Base-by-base conservation (phyloP, 2,888 invertebrate genomes). In the Slavum lentiscoides region DNA sequence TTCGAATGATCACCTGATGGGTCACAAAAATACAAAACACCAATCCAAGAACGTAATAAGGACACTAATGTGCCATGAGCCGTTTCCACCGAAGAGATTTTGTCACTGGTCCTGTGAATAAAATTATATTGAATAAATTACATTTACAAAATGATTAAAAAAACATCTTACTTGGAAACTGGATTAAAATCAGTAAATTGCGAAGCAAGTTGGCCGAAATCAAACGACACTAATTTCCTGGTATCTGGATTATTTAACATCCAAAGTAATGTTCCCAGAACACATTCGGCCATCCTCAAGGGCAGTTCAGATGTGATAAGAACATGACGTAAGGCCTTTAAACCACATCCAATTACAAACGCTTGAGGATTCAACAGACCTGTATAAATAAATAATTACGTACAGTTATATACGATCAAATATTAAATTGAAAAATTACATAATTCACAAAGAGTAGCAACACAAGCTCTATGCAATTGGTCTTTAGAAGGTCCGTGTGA, bases 11-110 rank as follows among this genome's bases (percentile, higher is more conserved):
- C 75, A 69, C 76, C 61, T 21, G 76, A 67, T 59, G 94, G 94
- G 87, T 93, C 91, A 86, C 95, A 95, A 87, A 95, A 94, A 87
- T 94, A 94, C 82, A 95, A 88, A 83, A 95, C 89, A 77, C 97
- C 97, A 62, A 96, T 92, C 94, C 96, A 98, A 84, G 97, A 97
- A 83, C 96, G 91, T 82, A 97, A 87, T 82, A 94, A 91, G 83
- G 95, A 94, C 72, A 96, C 88, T 82, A 95, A 87, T 13, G 73
- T 82, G 11, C 82, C 77, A 81, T 82, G 83, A 11, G 82, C 82
- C 30, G 61, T 83, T 74, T 70, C 80, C 73, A 43, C 39, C 30
- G 61, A 68, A 19, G n/a, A 62, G 19, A 39, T 80, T 80, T 80
- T 80, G 13, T 80, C 80, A 43, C 55, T 72, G n/a, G 58, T n/a